These are phyloP conservation scores for Coreoperca whiteheadi DNA, from an alignment of 2,113 vertebrate genomes.

Conservation along the genomic window DNA sequence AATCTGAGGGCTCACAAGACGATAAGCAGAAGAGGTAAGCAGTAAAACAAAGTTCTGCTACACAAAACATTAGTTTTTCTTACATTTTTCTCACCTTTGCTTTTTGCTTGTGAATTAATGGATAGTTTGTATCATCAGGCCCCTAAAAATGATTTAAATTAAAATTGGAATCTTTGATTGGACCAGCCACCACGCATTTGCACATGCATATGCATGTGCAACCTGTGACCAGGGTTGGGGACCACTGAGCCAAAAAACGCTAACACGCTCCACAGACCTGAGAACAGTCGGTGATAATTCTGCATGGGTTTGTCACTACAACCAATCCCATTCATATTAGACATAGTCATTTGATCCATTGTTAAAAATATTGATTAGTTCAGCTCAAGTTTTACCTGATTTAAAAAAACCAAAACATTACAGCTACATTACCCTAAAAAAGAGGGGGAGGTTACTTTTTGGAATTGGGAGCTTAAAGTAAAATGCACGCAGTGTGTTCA, in stretches of 20 bases:
- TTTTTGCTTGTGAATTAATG: background rate
- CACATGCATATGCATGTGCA: background rate
- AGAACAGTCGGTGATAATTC: background rate
- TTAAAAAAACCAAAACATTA: background rate
- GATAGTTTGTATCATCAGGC: background rate
- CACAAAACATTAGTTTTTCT: background rate
- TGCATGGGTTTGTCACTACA: background rate
- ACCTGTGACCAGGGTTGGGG: background rate
- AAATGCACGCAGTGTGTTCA: too few relatives aligned
- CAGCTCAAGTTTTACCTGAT: background rate
- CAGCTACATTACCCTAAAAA: background rate
- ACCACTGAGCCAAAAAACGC: background rate
- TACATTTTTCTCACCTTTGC: background rate
- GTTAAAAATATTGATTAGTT: background rate
- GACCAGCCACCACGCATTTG: too few relatives aligned
- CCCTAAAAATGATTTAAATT: too few relatives aligned
- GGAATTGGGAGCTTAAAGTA: too few relatives aligned
- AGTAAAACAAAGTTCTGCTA: too few relatives aligned
- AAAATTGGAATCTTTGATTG: too few relatives aligned
- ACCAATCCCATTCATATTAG: background rate
- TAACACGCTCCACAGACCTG: background rate
- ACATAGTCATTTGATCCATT: background rate
- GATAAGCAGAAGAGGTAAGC: too few relatives aligned
- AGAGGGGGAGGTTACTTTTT: too few relatives aligned
- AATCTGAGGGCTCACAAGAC: too few relatives aligned